Percentiles rank a stretch among this genome's conserved stretches.
phyloP scores from a whole-genome alignment of 2,113 vertebrate genomes.

The Lagenorhynchus albirostris region DNA sequence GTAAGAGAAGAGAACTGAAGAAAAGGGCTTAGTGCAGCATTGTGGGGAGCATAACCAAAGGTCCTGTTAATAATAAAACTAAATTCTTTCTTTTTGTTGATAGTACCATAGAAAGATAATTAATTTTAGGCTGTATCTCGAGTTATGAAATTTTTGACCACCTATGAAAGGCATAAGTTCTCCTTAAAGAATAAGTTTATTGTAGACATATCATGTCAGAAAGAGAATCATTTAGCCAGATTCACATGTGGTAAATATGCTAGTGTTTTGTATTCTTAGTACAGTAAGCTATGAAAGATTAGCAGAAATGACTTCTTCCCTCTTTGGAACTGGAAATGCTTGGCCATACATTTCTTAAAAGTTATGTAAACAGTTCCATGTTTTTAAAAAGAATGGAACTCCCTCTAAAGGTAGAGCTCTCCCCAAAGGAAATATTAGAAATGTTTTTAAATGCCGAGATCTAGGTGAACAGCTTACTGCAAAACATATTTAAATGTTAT shows the following conservation, averaged over 20 bases:
- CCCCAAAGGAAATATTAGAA: neutral
- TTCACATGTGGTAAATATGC: neutral
- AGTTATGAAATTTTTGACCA: neutral
- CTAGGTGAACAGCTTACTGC: neutral
- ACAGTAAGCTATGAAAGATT: neutral
- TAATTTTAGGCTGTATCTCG: neutral
- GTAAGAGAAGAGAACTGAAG: neutral
- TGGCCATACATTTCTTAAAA: neutral
- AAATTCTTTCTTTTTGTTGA: neutral
- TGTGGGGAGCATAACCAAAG: neutral
- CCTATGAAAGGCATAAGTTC: neutral
- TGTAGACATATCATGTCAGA: neutral
- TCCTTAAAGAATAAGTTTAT: neutral
- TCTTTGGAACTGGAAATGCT: slow-evolving; percentile 13
- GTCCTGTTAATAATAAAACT: neutral
- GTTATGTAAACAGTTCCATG: neutral
- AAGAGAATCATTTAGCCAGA: neutral
- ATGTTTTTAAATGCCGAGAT: slow-evolving; percentile 20
- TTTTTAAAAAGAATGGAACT: neutral
- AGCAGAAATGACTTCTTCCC: neutral
- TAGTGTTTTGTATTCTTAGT: neutral
- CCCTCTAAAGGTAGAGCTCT: neutral
- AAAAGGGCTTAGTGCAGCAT: neutral
- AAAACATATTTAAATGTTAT: slow-evolving; percentile 3
- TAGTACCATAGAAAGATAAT: neutral